phyloP scores from a whole-genome alignment of 2,888 invertebrate species.

The Bellardia pandia region DNA sequence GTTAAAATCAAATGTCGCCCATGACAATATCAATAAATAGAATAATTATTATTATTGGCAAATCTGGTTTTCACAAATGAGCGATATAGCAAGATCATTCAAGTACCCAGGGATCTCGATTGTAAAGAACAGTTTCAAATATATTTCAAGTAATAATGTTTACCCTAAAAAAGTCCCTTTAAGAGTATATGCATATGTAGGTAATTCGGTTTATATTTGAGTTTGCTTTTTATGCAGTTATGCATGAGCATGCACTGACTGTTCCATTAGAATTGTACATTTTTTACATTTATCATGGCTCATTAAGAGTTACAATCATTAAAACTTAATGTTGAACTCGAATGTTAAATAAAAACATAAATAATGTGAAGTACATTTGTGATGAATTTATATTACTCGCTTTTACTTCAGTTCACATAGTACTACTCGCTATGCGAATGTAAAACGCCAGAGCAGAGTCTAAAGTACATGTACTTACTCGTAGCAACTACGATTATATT shows the following conservation, averaged over 20 bases:
- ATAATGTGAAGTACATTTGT: slow-evolving; percentile 18
- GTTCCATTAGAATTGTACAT: slow-evolving; percentile 6
- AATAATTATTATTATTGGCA: too few relatives aligned
- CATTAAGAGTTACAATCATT: slow-evolving; percentile 32
- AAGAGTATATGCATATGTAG: too few relatives aligned
- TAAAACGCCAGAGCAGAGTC: slow-evolving; percentile 2
- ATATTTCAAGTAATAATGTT: too few relatives aligned
- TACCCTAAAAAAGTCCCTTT: not conserved
- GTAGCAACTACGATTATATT: slow-evolving; percentile 12
- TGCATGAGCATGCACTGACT: not conserved
- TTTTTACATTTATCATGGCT: slow-evolving; percentile 12
- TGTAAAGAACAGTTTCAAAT: too few relatives aligned
- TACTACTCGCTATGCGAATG: not conserved
- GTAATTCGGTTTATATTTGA: not conserved
- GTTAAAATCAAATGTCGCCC: too few relatives aligned
- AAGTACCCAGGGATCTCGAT: too few relatives aligned
- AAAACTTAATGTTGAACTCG: slow-evolving; percentile 15
- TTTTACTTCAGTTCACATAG: slow-evolving; percentile 9
- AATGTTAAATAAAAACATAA: slow-evolving; percentile 24
- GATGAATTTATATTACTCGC: slow-evolving; percentile 12
- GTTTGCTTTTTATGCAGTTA: not conserved
- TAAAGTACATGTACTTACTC: slow-evolving; percentile 7
- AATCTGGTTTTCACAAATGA: too few relatives aligned
- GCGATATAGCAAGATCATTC: too few relatives aligned
- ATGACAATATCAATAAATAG: too few relatives aligned